Percentiles rank a stretch among this genome's conserved stretches.
Evolutionary conservation across 2,888 invertebrate species (phyloP).

Genomic region (Baronia brevicornis): DNA sequence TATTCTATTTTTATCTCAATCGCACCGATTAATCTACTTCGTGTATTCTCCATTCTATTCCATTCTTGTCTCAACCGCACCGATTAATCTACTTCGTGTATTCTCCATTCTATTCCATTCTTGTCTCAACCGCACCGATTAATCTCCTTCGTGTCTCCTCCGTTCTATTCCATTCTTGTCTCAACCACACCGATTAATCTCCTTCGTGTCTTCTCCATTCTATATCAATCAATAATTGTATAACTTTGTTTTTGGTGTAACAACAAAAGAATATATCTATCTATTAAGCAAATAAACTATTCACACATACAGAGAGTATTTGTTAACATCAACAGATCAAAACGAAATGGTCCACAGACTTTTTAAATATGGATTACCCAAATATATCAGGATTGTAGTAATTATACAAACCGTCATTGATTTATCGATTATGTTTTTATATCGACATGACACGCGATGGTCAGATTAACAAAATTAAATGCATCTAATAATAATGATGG

Average conservation of each 20-base stretch:
- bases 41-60: too few relatives aligned
- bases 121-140: too few relatives aligned
- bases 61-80: too few relatives aligned
- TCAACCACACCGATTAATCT: too few relatives aligned
- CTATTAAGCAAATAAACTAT: constrained; percentile 15
- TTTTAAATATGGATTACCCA: constrained; percentile 47
- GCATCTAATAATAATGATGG: constrained; percentile 13
- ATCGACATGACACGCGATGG: constrained; percentile 45
- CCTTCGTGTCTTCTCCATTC: too few relatives aligned
- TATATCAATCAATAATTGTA: background rate
- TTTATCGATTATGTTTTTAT: constrained; percentile 43
- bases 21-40: too few relatives aligned
- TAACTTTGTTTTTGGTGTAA: constrained; percentile 1
- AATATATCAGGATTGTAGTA: constrained; percentile 51
- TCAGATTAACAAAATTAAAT: constrained; percentile 17
- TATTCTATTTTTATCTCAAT: too few relatives aligned
- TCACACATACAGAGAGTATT: constrained; percentile 13
- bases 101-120: too few relatives aligned
- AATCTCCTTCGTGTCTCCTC: too few relatives aligned
- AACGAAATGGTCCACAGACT: constrained; percentile 31
- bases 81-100: too few relatives aligned
- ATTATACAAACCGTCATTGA: constrained; percentile 51
- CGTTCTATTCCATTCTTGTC: too few relatives aligned
- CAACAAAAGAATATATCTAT: too few relatives aligned
- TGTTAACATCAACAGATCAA: constrained; percentile 13